Evolutionary conservation across 2,797 vertebrate genomes (phyloP).

Genomic region (Periparus ater): DNA sequence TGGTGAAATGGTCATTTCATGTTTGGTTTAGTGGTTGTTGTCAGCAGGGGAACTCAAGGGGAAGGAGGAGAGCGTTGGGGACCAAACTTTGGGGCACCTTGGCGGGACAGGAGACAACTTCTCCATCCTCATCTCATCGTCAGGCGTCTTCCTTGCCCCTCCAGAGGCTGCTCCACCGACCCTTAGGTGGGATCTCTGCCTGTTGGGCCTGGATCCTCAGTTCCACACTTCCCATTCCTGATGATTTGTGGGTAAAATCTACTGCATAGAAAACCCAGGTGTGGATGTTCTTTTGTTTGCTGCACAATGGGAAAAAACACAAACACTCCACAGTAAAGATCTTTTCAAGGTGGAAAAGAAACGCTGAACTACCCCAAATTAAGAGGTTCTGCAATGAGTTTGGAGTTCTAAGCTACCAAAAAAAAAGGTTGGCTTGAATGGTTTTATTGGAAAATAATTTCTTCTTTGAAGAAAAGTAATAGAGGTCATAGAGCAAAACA

Average conservation of each 20-base stretch:
- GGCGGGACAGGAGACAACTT: background rate
- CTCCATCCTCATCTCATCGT: background rate
- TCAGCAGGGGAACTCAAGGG: background rate
- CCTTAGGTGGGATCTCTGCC: background rate
- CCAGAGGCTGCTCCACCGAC: background rate
- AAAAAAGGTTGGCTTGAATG: background rate
- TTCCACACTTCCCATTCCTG: background rate
- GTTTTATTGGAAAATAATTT: background rate
- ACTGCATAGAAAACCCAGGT: rapidly evolving
- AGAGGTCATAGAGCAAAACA: background rate
- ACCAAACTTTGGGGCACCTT: constrained; percentile 5
- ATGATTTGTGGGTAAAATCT: background rate
- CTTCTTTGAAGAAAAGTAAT: background rate
- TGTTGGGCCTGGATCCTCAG: background rate
- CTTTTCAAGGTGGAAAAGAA: background rate
- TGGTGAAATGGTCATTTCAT: background rate
- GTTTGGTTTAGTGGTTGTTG: background rate
- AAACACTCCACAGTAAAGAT: background rate
- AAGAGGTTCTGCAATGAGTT: background rate
- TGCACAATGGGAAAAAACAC: background rate
- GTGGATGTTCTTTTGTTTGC: background rate
- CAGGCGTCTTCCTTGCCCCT: background rate
- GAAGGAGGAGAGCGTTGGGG: background rate
- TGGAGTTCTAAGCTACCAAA: background rate
- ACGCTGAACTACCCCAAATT: background rate